Base-by-base conservation (phyloP, 2,797 vertebrate species). In the Sebastes aleutianus region DNA sequence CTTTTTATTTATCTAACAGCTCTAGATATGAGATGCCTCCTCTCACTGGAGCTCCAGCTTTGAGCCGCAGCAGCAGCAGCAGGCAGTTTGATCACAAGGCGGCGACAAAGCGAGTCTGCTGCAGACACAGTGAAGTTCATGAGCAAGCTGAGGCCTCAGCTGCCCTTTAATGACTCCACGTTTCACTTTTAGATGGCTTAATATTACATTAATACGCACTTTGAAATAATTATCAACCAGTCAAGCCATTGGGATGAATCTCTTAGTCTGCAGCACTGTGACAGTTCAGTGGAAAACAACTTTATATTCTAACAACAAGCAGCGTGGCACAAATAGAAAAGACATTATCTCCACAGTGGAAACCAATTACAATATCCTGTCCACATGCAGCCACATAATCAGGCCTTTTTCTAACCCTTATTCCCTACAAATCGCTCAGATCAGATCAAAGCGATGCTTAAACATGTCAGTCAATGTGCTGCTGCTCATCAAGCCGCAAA, bases 401-500 rank as follows among this genome's bases (percentile, higher is more conserved):
- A 54, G 82, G 70, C 67, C 78, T 80, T 61, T 57, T 54, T 76
- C 65, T 3, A 39, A 74, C 57, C 74, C 31, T 64, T 14, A 14
- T 34, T 67, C 43, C 68, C 62, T 39, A 71, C 75, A 83, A 86
- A 87, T 84, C 57, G 68, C 70, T 75, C 69, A 50, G 82, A 89
- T 82, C 74, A 13, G 95, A 96, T 97, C 95, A 95, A 95, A 97
- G 91, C 76, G 71, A 95, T 93, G 95, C 93, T 90, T 91, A 91
- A 95, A 95, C 92, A 86, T 89, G 95, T 93, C 96, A 96, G 85
- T 96, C 96, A 95, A 81, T 86, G 89, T 43, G 81, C 84, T 81
- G 80, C 90, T 94, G 95, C 95, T 96, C 97, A 97, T 97, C 97
- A 96, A 93, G 47, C 95, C 95, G 95, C 94, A 96, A 97, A 94